These are phyloP conservation scores for Tenebrio molitor DNA, from an alignment of 1,140 invertebrate species.

Conservation along the genomic window DNA sequence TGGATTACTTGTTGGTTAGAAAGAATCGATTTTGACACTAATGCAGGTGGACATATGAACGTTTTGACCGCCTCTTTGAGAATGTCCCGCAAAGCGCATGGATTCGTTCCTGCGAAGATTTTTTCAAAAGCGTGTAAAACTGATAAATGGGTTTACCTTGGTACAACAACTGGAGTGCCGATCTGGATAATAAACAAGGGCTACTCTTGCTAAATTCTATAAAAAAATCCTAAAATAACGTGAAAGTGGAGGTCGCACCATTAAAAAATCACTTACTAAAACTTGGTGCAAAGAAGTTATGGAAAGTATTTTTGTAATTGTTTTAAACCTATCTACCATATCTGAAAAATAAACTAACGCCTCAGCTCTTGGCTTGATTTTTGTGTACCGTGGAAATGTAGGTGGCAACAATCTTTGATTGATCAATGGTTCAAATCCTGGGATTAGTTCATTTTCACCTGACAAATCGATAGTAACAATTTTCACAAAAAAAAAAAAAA, in stretches of 20 bases:
- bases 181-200: constrained; percentile 95
- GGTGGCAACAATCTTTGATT: constrained; percentile 96
- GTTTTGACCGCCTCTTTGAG: constrained; percentile 86
- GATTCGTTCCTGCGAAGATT: constrained; percentile 66
- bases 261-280: constrained; percentile 73
- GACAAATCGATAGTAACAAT: constrained; percentile 43
- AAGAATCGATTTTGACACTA: constrained; percentile 69
- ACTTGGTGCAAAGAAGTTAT: constrained; percentile 85
- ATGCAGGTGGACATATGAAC: constrained; percentile 90
- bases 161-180: constrained; percentile 89
- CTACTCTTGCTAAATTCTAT: constrained; percentile 91
- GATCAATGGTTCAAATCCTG: constrained; percentile 95
- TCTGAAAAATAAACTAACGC: constrained; percentile 89
- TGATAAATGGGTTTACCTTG: constrained; percentile 64
- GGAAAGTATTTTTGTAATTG: constrained; percentile 86
- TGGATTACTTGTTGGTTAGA: constrained; percentile 58
- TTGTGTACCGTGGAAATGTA: constrained; percentile 97
- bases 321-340: constrained; percentile 83
- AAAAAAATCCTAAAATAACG: constrained; percentile 87
- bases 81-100: constrained; percentile 81
- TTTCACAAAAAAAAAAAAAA: not conserved
- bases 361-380: constrained; percentile 88
- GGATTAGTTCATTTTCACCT: constrained; percentile 64
- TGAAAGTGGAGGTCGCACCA: not conserved
- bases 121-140: constrained; percentile 42